phyloP scores from a whole-genome alignment of 2,113 vertebrate genomes.

The Hylia prasina region DNA sequence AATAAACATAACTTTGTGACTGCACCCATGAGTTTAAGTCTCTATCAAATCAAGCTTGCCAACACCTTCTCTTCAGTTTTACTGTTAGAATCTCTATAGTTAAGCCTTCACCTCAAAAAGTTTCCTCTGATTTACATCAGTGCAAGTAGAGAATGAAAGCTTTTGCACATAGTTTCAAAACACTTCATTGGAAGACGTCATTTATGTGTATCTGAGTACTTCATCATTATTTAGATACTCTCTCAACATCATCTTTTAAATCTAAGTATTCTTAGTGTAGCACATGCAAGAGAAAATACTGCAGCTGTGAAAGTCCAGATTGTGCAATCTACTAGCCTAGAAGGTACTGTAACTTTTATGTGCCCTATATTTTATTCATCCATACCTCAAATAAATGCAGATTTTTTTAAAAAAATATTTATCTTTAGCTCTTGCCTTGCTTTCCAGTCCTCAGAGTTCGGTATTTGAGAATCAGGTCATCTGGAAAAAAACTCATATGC shows the following conservation, averaged over 20 bases:
- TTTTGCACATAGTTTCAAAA: not conserved
- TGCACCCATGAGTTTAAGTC: not conserved
- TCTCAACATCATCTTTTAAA: not conserved
- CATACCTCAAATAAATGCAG: slow-evolving; percentile 19
- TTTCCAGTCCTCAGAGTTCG: not conserved
- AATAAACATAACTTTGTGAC: not conserved
- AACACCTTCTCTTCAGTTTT: not conserved
- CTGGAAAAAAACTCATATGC: not conserved
- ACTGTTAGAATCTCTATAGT: not conserved
- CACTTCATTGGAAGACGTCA: not conserved
- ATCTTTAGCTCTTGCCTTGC: not conserved
- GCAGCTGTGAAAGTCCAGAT: slow-evolving; percentile 29
- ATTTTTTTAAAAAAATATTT: not conserved
- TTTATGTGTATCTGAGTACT: not conserved
- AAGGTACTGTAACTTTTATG: slow-evolving; percentile 18
- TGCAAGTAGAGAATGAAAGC: not conserved
- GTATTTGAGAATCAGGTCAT: not conserved
- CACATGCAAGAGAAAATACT: slow-evolving; percentile 11
- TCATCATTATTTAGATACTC: not conserved
- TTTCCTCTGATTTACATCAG: not conserved
- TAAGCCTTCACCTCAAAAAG: not conserved
- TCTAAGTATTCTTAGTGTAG: not conserved
- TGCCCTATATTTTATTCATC: slow-evolving; percentile 32
- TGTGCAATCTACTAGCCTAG: slow-evolving; percentile 37
- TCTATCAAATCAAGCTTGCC: not conserved